Conservation (phyloP, 2,113 vertebrate species). For the Aleadryas rufinucha region DNA sequence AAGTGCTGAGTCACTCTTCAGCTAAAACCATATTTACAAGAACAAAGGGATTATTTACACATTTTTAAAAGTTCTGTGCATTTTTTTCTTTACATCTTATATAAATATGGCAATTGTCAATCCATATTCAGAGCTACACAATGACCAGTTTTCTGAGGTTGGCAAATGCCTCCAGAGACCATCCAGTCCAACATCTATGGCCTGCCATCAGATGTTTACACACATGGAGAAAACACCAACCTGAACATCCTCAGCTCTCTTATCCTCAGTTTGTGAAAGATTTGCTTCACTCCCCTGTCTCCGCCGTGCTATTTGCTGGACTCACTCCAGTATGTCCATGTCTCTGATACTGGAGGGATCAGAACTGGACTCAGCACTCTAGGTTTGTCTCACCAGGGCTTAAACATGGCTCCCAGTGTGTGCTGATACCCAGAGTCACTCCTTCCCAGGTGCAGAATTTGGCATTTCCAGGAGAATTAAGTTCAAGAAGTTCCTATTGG, state of each 20-base stretch:
- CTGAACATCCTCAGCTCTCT: not conserved
- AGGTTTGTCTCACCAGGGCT: not conserved
- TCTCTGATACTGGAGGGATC: not conserved
- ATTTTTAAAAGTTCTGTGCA: not conserved
- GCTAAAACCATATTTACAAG: not conserved
- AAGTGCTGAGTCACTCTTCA: not conserved
- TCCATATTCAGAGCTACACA: not conserved
- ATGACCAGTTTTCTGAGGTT: not conserved
- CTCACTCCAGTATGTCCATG: not conserved
- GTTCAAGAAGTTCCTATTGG: not conserved
- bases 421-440: not conserved
- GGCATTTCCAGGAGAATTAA: not conserved
- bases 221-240: not conserved
- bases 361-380: not conserved
- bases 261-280: accelerated
- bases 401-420: not conserved
- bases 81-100: not conserved
- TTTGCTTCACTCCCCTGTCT: not conserved
- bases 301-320: not conserved
- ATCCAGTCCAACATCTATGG: not conserved
- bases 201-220: not conserved
- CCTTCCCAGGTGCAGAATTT: not conserved
- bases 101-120: not conserved
- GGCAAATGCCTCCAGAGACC: not conserved
- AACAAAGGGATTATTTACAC: not conserved